A percentile compares a stretch with the other conserved stretches of the same genome.
phyloP scores from a whole-genome alignment of 2,113 vertebrate species.

The Fregetta grallaria region DNA sequence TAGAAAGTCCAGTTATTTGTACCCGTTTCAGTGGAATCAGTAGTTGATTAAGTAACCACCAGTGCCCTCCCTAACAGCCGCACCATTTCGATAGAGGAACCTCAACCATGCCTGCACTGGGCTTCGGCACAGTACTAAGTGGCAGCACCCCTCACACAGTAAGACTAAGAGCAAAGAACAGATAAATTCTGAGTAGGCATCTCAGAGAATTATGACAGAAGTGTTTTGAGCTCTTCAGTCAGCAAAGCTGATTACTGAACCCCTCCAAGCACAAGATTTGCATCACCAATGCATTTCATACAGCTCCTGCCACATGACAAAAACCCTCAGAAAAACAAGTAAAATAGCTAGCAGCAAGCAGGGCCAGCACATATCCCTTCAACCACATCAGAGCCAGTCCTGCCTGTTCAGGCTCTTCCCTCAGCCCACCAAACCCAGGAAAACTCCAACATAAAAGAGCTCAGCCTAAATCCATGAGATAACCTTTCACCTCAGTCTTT shows the following conservation, averaged over 20 bases:
- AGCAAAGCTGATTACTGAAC: not conserved
- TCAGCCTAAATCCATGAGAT: not conserved
- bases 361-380: accelerated
- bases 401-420: not conserved
- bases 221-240: not conserved
- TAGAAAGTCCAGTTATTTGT: not conserved
- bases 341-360: not conserved
- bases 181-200: not conserved
- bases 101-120: not conserved
- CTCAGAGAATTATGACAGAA: not conserved
- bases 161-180: not conserved
- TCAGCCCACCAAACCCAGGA: not conserved
- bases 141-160: not conserved
- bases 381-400: not conserved
- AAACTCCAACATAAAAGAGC: not conserved
- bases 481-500: not conserved
- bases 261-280: not conserved
- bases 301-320: not conserved
- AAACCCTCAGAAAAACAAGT: not conserved
- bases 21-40: not conserved
- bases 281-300: not conserved
- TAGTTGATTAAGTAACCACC: not conserved
- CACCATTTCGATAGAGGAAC: not conserved
- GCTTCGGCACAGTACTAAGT: not conserved
- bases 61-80: not conserved